Base-by-base conservation (phyloP, 2,113 vertebrate species). In the Nesospiza acunhae region DNA sequence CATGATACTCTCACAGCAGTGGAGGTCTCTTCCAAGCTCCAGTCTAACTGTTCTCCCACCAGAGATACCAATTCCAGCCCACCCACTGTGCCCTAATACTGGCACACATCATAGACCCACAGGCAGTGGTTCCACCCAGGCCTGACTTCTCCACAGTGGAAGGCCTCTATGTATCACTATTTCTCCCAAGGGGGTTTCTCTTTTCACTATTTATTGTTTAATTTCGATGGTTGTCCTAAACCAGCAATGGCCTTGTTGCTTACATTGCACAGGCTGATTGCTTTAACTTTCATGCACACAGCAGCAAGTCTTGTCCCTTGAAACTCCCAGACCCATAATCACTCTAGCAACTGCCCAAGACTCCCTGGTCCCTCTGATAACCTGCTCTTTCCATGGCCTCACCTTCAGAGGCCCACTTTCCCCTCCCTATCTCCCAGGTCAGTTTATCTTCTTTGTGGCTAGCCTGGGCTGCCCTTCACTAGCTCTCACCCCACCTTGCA, bases 41-140 rank as follows among this genome's bases (percentile, higher is more conserved):
- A 22, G 6, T 18, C 37, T 63, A 42, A 3, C 11, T 41, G 3
- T 30, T 75, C 8, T 39, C 15, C 8, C 16, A 41, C 9, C 42
- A 53, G 28, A 83, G 22, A 49, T 13, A 53, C 5, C 6, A 50
- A 20, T 50, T 93, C 7, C 1, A 2, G 7, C 24, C 17, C 13
- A 11, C 1, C 2, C 1, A 1, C 2, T 33, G 2, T 30, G 16
- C 10, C 23, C 2, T 1, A 9, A 13, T 28, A 15, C 20, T 64
- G 35, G 10, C 15, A 70, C 21, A 30, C 3, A 9, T 7, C 31
- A 8, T 1, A 31, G 42, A 58, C n/a, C 6, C 42, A n/a, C 9
- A 58, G 18, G 13, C 5, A 56, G 8, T 5, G 5, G 4, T 56
- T 91, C 21, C 12, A 62, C 16, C 16, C 28, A 76, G 26, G 13